These are phyloP conservation scores for Mustelus asterias DNA, from an alignment of 2,113 vertebrate genomes.

Conservation along the genomic window DNA sequence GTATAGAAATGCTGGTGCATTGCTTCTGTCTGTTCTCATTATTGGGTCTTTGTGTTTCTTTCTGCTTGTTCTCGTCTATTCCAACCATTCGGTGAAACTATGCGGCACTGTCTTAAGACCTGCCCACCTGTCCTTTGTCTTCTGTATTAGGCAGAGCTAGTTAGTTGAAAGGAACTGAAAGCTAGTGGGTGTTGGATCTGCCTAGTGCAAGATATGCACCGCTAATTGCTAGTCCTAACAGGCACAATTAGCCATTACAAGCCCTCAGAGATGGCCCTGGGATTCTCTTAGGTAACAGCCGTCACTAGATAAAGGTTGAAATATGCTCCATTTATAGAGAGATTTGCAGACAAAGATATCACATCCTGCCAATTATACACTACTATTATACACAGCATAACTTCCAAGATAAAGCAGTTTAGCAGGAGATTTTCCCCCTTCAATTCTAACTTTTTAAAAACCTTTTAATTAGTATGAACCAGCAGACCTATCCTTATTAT, in stretches of 20 bases:
- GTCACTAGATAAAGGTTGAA: slow-evolving; percentile 67
- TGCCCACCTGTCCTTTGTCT: slow-evolving; percentile 53
- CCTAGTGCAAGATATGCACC: slow-evolving; percentile 53
- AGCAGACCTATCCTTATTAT: background rate
- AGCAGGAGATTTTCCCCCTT: slow-evolving; percentile 42
- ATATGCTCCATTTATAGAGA: slow-evolving; percentile 59
- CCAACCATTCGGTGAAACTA: background rate
- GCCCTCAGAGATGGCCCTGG: slow-evolving; percentile 68
- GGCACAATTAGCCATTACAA: slow-evolving; percentile 70
- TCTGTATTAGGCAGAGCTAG: slow-evolving; percentile 52
- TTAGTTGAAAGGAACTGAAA: slow-evolving; percentile 57
- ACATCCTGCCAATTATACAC: slow-evolving; percentile 67
- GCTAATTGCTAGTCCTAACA: slow-evolving; percentile 71
- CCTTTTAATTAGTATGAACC: slow-evolving; percentile 1
- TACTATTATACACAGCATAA: slow-evolving; percentile 54
- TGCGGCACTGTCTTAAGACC: slow-evolving; percentile 24
- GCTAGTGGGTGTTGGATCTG: slow-evolving; percentile 60
- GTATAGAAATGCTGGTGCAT: slow-evolving; percentile 35
- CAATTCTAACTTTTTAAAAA: slow-evolving; percentile 1
- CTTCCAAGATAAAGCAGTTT: slow-evolving; percentile 55
- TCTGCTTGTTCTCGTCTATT: slow-evolving; percentile 31
- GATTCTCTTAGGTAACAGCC: slow-evolving; percentile 68
- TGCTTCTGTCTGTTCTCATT: slow-evolving; percentile 39
- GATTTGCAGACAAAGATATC: slow-evolving; percentile 64
- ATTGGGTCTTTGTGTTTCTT: slow-evolving; percentile 17